Evolutionary conservation across 2,113 vertebrate species (phyloP).

Genomic region (Prunella fulvescens): DNA sequence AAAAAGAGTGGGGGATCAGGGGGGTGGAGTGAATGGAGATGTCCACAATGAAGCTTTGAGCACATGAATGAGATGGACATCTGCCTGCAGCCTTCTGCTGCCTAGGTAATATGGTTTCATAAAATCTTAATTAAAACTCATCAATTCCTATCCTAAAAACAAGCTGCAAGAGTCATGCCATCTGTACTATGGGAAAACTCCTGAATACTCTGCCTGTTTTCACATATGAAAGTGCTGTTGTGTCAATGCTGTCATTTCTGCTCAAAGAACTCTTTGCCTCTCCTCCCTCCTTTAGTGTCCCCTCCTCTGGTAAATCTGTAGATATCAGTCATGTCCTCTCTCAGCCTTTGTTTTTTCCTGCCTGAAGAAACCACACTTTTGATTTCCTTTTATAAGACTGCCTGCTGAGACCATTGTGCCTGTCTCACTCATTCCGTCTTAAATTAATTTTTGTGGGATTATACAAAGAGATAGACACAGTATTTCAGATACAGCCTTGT

Average conservation of each 20-base stretch:
- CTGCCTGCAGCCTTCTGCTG: background rate
- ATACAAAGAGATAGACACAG: background rate
- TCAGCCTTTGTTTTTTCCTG: background rate
- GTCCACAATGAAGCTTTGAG: background rate
- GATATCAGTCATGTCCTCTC: background rate
- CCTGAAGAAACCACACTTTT: background rate
- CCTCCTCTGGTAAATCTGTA: background rate
- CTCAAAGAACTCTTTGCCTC: background rate
- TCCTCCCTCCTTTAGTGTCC: background rate
- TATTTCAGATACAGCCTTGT: background rate
- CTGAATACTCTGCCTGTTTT: background rate
- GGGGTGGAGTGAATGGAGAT: background rate
- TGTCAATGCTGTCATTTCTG: background rate
- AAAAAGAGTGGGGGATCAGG: background rate
- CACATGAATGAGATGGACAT: background rate
- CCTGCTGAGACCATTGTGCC: background rate
- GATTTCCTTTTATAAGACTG: background rate
- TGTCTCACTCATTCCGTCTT: background rate
- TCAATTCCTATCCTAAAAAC: background rate
- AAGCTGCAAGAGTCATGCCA: background rate
- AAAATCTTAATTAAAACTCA: background rate
- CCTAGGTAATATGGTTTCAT: background rate
- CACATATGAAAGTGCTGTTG: background rate
- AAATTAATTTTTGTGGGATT: background rate
- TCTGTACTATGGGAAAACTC: background rate